Percentiles rank a stretch among this genome's conserved stretches.
Evolutionary conservation across 2,797 vertebrate species (phyloP).

Genomic region (Valencia hispanica): DNA sequence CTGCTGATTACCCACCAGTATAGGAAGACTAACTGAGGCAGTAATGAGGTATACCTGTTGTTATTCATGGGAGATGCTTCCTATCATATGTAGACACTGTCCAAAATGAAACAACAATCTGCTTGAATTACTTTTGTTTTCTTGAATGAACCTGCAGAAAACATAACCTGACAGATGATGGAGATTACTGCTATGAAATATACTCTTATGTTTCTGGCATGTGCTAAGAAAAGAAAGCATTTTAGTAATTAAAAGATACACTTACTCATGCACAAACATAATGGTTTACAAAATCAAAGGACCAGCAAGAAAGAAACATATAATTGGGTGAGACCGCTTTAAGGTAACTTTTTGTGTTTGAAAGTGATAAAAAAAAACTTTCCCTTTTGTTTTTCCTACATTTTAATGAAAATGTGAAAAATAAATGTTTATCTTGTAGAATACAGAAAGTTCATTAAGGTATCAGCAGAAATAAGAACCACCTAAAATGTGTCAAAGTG

Average conservation of each 20-base stretch:
- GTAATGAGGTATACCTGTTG: background rate
- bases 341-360: background rate
- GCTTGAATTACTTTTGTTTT: background rate
- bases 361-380: background rate
- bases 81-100: background rate
- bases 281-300: background rate
- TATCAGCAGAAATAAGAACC: slow-evolving; percentile 3
- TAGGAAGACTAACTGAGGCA: background rate
- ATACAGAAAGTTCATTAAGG: background rate
- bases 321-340: background rate
- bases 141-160: background rate
- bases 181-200: background rate
- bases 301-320: background rate
- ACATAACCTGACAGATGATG: background rate
- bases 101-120: background rate
- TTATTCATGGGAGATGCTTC: background rate
- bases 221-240: slow-evolving; percentile 6
- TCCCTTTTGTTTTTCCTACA: background rate
- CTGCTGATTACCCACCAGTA: background rate
- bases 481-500: slow-evolving; percentile 18
- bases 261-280: background rate
- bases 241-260: slow-evolving; percentile 6
- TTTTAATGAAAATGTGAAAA: background rate
- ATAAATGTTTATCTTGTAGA: background rate
- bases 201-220: background rate